Evolutionary conservation across 2,797 vertebrate genomes (phyloP).

Genomic region (Babyrousa celebensis): DNA sequence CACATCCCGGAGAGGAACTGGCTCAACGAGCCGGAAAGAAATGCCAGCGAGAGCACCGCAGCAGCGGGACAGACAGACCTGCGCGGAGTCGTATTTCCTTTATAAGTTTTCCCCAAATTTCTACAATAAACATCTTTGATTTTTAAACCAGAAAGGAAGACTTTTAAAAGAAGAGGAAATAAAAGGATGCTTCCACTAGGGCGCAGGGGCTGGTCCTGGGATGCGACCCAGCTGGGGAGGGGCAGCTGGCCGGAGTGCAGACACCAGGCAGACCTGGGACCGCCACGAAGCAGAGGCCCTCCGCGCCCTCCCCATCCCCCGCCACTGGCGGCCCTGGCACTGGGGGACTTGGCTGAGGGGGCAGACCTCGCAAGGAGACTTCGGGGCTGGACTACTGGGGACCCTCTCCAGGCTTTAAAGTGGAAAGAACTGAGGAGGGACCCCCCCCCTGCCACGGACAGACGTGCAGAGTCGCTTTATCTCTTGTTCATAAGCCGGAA

Average conservation of each 20-base stretch:
- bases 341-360: fast-evolving
- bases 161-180: not conserved
- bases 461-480: not conserved
- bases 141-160: not conserved
- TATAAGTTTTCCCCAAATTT: not conserved
- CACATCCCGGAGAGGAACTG: not conserved
- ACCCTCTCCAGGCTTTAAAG: not conserved
- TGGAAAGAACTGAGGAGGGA: not conserved
- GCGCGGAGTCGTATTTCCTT: not conserved
- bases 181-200: not conserved
- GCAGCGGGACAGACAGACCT: fast-evolving
- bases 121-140: not conserved
- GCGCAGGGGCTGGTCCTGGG: not conserved
- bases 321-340: fast-evolving
- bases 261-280: not conserved
- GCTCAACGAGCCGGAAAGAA: not conserved
- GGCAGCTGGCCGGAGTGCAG: not conserved
- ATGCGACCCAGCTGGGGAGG: not conserved
- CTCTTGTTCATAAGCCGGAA: not conserved
- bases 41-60: not conserved
- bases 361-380: not conserved
- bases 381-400: fast-evolving
- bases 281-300: fast-evolving
- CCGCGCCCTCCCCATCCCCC: not conserved
- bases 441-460: fast-evolving